Conservation (phyloP, 2,113 vertebrate genomes). For the Hyaena hyaena region DNA sequence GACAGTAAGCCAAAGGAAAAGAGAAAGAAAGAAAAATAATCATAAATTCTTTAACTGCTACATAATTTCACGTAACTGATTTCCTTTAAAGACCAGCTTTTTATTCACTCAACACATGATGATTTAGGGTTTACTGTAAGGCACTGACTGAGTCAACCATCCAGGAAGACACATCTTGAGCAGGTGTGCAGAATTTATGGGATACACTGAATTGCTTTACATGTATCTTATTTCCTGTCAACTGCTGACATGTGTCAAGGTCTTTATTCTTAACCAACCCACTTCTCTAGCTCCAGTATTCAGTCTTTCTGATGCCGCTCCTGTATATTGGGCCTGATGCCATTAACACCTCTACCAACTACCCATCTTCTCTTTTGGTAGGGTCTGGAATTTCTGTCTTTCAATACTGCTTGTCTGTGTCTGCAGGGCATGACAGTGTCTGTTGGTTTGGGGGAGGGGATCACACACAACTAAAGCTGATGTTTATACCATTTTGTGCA, state of each 20-base stretch:
- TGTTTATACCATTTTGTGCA: constrained; percentile 43
- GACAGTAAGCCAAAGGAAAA: neutral
- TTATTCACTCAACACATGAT: neutral
- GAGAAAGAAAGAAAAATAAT: neutral
- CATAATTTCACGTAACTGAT: neutral
- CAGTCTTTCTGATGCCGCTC: neutral
- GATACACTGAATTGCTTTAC: neutral
- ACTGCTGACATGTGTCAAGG: neutral
- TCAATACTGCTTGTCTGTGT: neutral
- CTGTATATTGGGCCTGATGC: neutral
- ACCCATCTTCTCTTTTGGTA: neutral
- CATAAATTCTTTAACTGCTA: neutral
- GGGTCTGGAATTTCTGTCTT: neutral
- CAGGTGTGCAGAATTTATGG: neutral
- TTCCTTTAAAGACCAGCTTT: neutral
- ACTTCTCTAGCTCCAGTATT: neutral
- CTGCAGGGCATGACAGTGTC: neutral
- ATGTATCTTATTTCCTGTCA: neutral
- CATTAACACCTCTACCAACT: neutral
- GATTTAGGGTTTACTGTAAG: neutral
- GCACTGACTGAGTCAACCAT: neutral
- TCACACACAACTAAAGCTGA: neutral
- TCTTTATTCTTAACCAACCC: neutral
- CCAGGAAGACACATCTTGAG: neutral
- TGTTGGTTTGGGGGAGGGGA: neutral